Evolutionary conservation across 37 sponge, comb jelly and placozoan genomes (phyloP).

Genomic region (Chondrilla cf. caribensis): DNA sequence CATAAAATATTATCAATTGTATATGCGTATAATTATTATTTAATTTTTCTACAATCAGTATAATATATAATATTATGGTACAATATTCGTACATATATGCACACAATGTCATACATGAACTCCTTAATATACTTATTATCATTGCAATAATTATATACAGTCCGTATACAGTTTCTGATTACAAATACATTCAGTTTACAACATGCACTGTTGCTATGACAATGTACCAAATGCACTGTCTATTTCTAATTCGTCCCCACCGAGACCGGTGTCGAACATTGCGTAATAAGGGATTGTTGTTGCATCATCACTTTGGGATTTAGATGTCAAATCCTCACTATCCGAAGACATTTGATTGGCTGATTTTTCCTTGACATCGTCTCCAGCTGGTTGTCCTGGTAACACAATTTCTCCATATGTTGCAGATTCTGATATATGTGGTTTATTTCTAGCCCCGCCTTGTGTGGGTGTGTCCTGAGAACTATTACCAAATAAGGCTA

Average conservation of each 20-base stretch:
- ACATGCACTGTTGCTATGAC: not conserved
- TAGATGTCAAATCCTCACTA: not conserved
- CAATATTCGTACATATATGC: too few relatives aligned
- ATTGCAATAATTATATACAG: too few relatives aligned
- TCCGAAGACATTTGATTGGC: not conserved
- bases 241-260: conserved; percentile 15
- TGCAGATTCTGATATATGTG: not conserved
- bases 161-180: too few relatives aligned
- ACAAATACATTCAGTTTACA: too few relatives aligned
- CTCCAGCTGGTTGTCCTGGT: not conserved
- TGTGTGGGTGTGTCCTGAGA: not conserved
- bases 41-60: too few relatives aligned
- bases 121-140: too few relatives aligned
- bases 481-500: conserved; percentile 46
- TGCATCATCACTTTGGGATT: not conserved
- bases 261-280: conserved; percentile 28
- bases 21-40: too few relatives aligned
- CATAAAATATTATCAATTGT: too few relatives aligned
- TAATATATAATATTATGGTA: too few relatives aligned
- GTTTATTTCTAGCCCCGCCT: not conserved
- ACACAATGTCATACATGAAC: too few relatives aligned
- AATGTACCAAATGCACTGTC: conserved; percentile 19
- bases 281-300: conserved; percentile 24
- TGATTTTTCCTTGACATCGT: not conserved
- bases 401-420: not conserved